Percentiles rank a stretch among this genome's conserved stretches.
Evolutionary conservation across 2,113 vertebrate species (phyloP).

Genomic region (Neotragus pygmaeus): DNA sequence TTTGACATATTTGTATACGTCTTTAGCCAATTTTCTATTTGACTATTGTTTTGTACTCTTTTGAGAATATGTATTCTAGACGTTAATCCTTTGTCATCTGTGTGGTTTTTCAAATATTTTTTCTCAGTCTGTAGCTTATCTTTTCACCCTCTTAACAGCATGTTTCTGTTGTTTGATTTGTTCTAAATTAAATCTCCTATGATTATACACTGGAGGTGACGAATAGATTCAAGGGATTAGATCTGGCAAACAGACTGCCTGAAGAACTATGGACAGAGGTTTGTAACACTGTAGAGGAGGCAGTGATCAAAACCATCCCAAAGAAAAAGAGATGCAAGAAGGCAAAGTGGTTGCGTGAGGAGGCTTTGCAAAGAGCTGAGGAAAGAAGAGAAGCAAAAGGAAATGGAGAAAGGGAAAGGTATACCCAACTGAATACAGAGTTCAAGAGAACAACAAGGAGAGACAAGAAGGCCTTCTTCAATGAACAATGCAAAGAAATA

Average conservation of each 20-base stretch:
- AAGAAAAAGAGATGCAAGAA: neutral
- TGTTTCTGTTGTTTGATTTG: neutral
- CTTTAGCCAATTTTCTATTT: neutral
- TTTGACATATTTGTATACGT: neutral
- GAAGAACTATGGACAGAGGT: neutral
- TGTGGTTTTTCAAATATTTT: neutral
- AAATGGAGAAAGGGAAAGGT: neutral
- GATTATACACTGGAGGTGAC: neutral
- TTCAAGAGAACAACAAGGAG: neutral
- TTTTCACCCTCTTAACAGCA: neutral
- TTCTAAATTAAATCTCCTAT: neutral
- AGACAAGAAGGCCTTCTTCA: neutral
- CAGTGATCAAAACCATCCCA: neutral
- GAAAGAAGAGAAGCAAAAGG: neutral
- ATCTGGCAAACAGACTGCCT: neutral
- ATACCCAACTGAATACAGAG: neutral
- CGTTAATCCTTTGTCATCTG: neutral
- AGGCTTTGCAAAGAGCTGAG: neutral
- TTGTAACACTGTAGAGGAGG: neutral
- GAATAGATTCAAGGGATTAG: neutral
- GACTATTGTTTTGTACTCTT: neutral
- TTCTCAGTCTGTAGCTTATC: neutral
- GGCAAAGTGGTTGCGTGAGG: neutral
- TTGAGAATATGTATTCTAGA: neutral
- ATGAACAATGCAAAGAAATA: neutral